phyloP scores from a whole-genome alignment of 2,113 vertebrate genomes.

The Atractosteus spatula region DNA sequence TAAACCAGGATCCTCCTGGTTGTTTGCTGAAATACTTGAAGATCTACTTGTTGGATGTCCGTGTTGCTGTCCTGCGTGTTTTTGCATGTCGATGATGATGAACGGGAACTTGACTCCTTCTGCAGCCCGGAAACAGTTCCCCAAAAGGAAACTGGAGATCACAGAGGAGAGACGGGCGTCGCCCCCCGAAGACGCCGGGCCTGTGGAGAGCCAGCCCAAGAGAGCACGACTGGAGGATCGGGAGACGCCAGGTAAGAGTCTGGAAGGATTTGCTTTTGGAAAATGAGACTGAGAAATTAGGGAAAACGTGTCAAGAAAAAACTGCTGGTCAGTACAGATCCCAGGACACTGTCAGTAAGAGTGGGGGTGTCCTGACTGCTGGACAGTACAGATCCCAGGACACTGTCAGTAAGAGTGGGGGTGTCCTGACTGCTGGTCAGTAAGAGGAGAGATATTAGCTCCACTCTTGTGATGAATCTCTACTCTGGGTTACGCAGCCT shows the following conservation, averaged over 20 bases:
- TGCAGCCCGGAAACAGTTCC: constrained; percentile 81
- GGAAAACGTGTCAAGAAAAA: too few species aligned
- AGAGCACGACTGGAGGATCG: constrained; percentile 43
- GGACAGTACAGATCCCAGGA: too few species aligned
- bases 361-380: too few species aligned
- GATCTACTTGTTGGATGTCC: neutral
- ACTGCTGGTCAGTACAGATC: too few species aligned
- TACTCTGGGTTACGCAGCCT: too few species aligned
- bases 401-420: too few species aligned
- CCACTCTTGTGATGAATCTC: too few species aligned
- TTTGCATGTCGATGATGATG: neutral
- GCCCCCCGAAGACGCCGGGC: constrained; percentile 32
- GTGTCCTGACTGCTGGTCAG: too few species aligned
- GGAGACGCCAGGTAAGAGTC: constrained; percentile 20
- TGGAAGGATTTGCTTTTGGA: neutral
- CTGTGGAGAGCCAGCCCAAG: constrained; percentile 21
- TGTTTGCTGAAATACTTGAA: neutral
- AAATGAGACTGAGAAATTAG: too few species aligned
- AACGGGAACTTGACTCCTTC: neutral
- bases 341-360: too few species aligned
- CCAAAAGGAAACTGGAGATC: constrained; percentile 71
- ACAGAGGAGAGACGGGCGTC: constrained; percentile 33
- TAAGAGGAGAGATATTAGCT: too few species aligned
- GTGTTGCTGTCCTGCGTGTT: neutral
- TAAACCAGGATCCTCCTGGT: neutral